Evolutionary conservation across 2,113 vertebrate genomes (phyloP), one percentile per base, ranked within the genome.

Genomic region (Mandrillus leucophaeus): DNA sequence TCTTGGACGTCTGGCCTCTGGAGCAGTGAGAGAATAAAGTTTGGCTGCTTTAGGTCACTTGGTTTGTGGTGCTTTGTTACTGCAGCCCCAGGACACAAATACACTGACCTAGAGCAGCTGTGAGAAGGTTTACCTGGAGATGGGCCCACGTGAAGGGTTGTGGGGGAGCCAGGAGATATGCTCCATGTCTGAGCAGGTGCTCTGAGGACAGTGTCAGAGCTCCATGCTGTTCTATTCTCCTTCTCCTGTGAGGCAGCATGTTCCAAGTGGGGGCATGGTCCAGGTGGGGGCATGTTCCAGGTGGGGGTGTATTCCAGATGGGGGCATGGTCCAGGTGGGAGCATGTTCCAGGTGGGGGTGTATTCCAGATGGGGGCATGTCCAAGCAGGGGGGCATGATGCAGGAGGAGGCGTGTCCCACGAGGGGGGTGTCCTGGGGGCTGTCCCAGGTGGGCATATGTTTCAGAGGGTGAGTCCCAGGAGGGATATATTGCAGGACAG

Each of bases 81-180:
- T 0, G 8, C 27, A 70, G 48, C 48, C 18, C 18, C 48, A 5
- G 48, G 30, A n/a, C 1, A n/a, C 16, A 30, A 3, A 55, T 27
- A 17, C 48, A 30, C 48, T 32, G 72, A 61, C 30, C 38, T 12
- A 2, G 48, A 27, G 20, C 22, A 52, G 50, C 38, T 8, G 6
- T 3, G 13, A 43, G 85, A 48, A 55, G n/a, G 35, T 35, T 18
- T 11, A 1, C 30, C 23, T 4, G 52, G 27, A 38, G 55, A 12
- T 4, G 10, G 66, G 38, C 22, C 5, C 13, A 22, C 38, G 4
- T n/a, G 25, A 8, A 50, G 75, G 35, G 22, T 4, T 30, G 59
- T 3, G 22, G 45, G 3, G 76, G 35, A 45, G 43, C 73, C 1
- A 1, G 50, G 13, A 25, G 38, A 45, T 3, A 3, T 0, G 5